phyloP scores from a whole-genome alignment of 2,797 vertebrate genomes.

The Crocidura indochinensis region DNA sequence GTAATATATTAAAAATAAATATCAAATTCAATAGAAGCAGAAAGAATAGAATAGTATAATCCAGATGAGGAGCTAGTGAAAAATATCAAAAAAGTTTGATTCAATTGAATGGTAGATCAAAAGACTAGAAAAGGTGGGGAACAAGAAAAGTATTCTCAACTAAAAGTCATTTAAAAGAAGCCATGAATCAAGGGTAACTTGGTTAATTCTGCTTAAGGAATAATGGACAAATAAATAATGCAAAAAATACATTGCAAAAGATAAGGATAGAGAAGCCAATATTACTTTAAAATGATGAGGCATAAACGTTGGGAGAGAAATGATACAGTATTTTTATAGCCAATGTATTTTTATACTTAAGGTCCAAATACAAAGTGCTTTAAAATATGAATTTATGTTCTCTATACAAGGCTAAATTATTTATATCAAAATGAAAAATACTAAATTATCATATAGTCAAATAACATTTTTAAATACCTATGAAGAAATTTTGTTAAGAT shows the following conservation, averaged over 20 bases:
- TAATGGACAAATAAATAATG: neutral
- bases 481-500: neutral
- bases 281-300: neutral
- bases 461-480: no score
- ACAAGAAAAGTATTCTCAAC: neutral
- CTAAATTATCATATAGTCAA: neutral
- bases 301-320: no score
- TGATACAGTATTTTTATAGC: no score
- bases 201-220: neutral
- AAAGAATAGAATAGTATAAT: neutral
- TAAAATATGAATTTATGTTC: no score
- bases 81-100: neutral
- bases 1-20: neutral
- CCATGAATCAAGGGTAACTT: neutral
- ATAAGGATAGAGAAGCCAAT: no score
- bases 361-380: no score
- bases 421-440: no score
- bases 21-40: constrained; percentile 39
- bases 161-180: neutral
- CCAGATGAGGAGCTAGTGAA: neutral
- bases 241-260: constrained; percentile 22
- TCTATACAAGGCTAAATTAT: no score
- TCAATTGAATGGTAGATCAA: neutral
- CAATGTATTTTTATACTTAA: no score
- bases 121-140: neutral